A percentile compares a stretch with the other conserved stretches of the same genome.
Conservation (phyloP, 2,797 vertebrate species). For the Gallinago stenura region DNA sequence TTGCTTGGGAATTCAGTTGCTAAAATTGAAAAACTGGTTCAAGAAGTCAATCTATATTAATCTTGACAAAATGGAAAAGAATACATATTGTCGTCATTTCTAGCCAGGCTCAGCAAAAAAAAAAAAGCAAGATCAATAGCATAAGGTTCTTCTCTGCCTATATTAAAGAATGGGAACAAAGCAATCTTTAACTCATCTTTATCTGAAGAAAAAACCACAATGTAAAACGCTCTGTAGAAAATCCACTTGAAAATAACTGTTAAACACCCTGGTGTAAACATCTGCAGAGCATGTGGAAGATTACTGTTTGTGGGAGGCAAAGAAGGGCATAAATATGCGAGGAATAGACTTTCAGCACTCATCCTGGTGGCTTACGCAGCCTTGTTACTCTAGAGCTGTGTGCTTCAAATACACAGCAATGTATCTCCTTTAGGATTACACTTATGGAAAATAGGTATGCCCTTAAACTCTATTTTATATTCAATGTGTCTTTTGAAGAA, state of each 20-base stretch:
- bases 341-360: background rate
- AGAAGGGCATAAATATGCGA: background rate
- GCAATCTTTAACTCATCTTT: background rate
- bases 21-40: background rate
- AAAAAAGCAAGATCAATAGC: background rate
- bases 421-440: background rate
- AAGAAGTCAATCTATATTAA: background rate
- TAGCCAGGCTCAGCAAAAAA: background rate
- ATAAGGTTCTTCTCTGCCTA: background rate
- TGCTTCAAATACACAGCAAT: background rate
- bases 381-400: background rate
- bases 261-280: background rate
- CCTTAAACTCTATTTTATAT: background rate
- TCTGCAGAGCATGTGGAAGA: constrained; percentile 45
- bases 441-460: background rate
- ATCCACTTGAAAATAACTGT: background rate
- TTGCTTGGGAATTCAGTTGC: background rate
- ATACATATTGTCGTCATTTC: background rate
- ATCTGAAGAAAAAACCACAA: background rate
- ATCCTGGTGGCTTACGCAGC: background rate
- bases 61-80: background rate
- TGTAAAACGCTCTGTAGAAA: background rate
- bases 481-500: background rate
- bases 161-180: constrained; percentile 37
- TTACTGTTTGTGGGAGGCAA: background rate